A percentile compares a stretch with the other conserved stretches of the same genome.
Evolutionary conservation across 35 echinoderm and acorn worm genomes (phyloP).

Genomic region (Acanthaster planci): DNA sequence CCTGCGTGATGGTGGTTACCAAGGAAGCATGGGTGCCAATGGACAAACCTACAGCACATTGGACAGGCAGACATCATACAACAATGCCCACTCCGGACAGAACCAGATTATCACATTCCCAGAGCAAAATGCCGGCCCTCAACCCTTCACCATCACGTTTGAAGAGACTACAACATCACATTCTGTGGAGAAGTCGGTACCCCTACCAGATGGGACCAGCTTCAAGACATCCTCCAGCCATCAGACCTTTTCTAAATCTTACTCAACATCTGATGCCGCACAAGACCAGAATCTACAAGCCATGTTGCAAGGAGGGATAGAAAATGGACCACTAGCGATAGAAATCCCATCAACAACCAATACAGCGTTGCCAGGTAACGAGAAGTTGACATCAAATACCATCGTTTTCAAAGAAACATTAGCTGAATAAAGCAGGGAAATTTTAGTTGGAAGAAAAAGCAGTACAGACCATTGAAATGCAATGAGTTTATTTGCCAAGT

Average conservation of each 20-base stretch:
- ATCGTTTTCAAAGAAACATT: too few species aligned
- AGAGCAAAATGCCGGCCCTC: not conserved
- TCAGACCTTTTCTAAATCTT: conserved; percentile 82
- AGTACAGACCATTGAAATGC: too few species aligned
- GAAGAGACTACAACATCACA: conserved; percentile 93
- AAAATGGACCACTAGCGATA: conserved; percentile 88
- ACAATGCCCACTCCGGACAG: conserved; percentile 7
- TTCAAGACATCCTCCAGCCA: conserved; percentile 87
- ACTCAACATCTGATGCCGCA: conserved; percentile 80
- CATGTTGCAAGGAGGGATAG: conserved; percentile 80
- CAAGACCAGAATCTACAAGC: conserved; percentile 78
- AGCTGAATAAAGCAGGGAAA: too few species aligned
- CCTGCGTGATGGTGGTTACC: conserved; percentile 9
- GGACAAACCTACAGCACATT: conserved; percentile 21
- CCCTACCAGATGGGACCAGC: conserved; percentile 75
- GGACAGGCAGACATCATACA: conserved; percentile 21
- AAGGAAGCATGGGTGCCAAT: conserved; percentile 20
- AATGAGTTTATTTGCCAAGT: too few species aligned
- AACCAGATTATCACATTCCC: conserved; percentile 82
- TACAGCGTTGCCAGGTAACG: conserved; percentile 64
- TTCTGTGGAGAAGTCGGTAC: conserved; percentile 76
- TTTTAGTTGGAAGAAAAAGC: too few species aligned
- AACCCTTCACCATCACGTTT: conserved; percentile 85
- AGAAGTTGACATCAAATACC: too few species aligned
- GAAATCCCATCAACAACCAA: conserved; percentile 60